Evolutionary conservation across 2,888 invertebrate species (phyloP).

Genomic region (Amblyjoppa proteus): DNA sequence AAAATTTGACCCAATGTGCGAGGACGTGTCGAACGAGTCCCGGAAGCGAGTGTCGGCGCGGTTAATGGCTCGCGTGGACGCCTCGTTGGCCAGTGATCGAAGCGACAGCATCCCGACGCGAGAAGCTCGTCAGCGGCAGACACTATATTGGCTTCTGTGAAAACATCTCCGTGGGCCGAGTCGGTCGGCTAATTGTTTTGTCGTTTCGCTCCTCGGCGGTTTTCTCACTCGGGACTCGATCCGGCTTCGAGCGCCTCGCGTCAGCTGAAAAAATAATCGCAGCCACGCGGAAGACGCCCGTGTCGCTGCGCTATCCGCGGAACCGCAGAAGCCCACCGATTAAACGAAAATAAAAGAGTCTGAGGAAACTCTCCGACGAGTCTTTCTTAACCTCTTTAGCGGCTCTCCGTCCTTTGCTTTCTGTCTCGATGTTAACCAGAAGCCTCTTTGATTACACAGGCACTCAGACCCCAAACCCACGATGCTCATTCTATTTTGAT

Average conservation of each 20-base stretch:
- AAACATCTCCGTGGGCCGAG: constrained; percentile 72
- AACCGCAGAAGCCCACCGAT: constrained; percentile 24
- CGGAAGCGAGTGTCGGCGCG: constrained; percentile 75
- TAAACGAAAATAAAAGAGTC: constrained; percentile 36
- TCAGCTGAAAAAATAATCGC: constrained; percentile 81
- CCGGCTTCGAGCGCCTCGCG: constrained; percentile 62
- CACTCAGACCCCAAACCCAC: constrained; percentile 19
- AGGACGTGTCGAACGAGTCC: constrained; percentile 22
- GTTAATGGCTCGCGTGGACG: constrained; percentile 73
- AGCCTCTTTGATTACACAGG: constrained; percentile 56
- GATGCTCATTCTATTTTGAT: constrained; percentile 57
- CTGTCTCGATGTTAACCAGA: constrained; percentile 60
- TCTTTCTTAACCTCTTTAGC: constrained; percentile 44
- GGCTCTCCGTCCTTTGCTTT: constrained; percentile 31
- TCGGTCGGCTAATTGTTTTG: constrained; percentile 77
- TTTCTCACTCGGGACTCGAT: constrained; percentile 55
- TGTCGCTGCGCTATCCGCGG: background rate
- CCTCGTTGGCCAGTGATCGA: constrained; percentile 68
- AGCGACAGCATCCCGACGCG: constrained; percentile 57
- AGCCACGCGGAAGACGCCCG: background rate
- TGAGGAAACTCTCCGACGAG: background rate
- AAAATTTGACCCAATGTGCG: background rate
- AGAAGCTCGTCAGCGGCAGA: constrained; percentile 58
- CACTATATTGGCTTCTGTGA: constrained; percentile 79
- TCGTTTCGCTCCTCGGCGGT: constrained; percentile 67